phyloP scores from a whole-genome alignment of 1,140 invertebrate species.

The Odontomachus brunneus region DNA sequence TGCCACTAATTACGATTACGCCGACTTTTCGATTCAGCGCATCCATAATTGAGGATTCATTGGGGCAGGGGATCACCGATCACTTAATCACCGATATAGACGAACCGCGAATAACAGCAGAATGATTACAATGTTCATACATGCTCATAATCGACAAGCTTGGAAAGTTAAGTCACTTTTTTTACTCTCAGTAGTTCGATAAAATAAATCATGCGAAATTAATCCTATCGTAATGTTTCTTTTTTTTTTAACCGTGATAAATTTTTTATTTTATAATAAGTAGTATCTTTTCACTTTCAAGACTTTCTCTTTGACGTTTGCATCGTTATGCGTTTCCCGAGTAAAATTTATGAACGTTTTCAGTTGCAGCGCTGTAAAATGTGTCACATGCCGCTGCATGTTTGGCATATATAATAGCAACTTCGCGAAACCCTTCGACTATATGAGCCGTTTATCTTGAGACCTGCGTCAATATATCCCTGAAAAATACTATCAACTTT shows the following conservation, averaged over 20 bases:
- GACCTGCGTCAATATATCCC: neutral
- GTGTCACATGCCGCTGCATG: neutral
- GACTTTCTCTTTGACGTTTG: neutral
- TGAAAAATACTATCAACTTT: neutral
- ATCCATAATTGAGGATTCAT: slow-evolving; percentile 56
- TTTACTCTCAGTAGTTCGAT: too few species aligned
- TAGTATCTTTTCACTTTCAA: neutral
- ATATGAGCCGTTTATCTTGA: slow-evolving; percentile 31
- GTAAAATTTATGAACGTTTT: slow-evolving; percentile 24
- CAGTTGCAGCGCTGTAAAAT: slow-evolving; percentile 36
- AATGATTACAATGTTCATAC: too few species aligned
- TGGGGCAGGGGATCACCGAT: slow-evolving; percentile 25
- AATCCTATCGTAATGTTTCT: too few species aligned
- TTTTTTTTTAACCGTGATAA: too few species aligned
- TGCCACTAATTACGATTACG: neutral
- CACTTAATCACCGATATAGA: slow-evolving; percentile 7
- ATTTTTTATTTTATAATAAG: too few species aligned
- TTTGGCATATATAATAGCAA: slow-evolving; percentile 18
- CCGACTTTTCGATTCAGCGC: slow-evolving; percentile 4
- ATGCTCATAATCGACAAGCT: too few species aligned
- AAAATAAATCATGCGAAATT: too few species aligned
- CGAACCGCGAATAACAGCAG: slow-evolving; percentile 26
- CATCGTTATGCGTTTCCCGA: neutral
- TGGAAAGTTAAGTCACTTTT: too few species aligned
- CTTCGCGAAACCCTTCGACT: neutral